Evolutionary conservation across 2,797 vertebrate genomes (phyloP).

Genomic region (Typhlichthys eigenmanni): DNA sequence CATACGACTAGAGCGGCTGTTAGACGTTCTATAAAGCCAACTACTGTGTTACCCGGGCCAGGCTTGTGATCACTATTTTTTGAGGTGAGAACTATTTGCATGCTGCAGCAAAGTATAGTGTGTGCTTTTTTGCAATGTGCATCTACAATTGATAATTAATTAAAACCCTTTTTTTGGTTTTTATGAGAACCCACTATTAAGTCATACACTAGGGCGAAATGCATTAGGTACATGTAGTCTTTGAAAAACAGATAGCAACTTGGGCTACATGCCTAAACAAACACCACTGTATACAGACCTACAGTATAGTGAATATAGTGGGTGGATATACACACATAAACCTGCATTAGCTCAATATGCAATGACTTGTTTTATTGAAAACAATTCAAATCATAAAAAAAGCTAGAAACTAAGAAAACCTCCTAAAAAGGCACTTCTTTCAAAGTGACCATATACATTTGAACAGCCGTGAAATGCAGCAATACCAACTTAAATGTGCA

Average conservation of each 20-base stretch:
- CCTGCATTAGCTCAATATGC: conserved; percentile 56
- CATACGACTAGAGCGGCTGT: conserved; percentile 42
- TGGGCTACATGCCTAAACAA: no score
- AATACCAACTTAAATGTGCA: conserved; percentile 54
- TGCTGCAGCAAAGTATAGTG: conserved; percentile 63
- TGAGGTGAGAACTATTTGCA: conserved; percentile 59
- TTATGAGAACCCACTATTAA: conserved; percentile 36
- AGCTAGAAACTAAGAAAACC: conserved; percentile 57
- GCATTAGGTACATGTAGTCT: conserved; percentile 42
- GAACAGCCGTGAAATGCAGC: conserved; percentile 59
- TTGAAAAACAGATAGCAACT: conserved; percentile 14
- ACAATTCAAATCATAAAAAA: conserved; percentile 68
- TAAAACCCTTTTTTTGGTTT: conserved; percentile 45
- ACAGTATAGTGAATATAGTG: conserved; percentile 52
- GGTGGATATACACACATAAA: conserved; percentile 19
- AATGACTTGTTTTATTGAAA: conserved; percentile 78
- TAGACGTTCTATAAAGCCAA: conserved; percentile 48
- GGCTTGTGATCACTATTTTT: background rate
- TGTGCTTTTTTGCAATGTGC: conserved; percentile 57
- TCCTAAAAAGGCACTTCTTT: conserved; percentile 77
- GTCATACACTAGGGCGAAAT: conserved; percentile 31
- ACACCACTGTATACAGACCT: conserved; percentile 52
- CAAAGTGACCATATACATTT: conserved; percentile 70
- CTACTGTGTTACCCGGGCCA: conserved; percentile 9
- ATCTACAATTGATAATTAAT: conserved; percentile 42